Conservation (phyloP, 2,113 vertebrate species). For the Pimephales promelas region DNA sequence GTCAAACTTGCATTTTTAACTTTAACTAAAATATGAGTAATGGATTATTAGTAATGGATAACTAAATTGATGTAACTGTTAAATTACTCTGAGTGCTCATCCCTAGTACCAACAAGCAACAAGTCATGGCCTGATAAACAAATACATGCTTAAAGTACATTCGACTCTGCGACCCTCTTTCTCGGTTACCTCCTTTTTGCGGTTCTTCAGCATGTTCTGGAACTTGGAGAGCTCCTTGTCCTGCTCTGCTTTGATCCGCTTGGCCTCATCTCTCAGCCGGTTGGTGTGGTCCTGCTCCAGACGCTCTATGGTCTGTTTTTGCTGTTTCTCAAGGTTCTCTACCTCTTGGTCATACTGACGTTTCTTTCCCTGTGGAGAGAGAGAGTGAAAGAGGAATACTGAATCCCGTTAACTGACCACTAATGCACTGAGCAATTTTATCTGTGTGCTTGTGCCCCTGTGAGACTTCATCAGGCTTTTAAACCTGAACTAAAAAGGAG, state of each 20-base stretch:
- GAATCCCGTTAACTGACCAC: not conserved
- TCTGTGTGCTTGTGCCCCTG: not conserved
- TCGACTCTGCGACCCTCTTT: not conserved
- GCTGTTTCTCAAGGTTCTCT: conserved; percentile 95
- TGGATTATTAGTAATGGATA: too few species aligned
- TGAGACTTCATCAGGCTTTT: not conserved
- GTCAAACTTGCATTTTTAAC: not conserved
- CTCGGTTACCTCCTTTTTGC: conserved; percentile 89
- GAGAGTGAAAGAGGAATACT: not conserved
- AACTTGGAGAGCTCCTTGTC: conserved; percentile 94
- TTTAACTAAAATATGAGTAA: not conserved
- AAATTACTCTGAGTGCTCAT: conserved; percentile 30
- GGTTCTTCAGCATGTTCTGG: conserved; percentile 94
- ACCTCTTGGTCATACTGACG: conserved; percentile 97
- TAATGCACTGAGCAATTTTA: not conserved
- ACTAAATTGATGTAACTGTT: too few species aligned
- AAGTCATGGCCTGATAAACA: not conserved
- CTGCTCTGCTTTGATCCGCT: conserved; percentile 95
- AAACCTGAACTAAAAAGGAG: not conserved
- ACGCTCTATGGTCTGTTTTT: conserved; percentile 96
- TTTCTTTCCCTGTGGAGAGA: conserved; percentile 81
- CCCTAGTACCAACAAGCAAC: conserved; percentile 15
- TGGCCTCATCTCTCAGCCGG: conserved; percentile 93
- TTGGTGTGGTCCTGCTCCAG: conserved; percentile 96
- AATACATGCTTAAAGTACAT: conserved; percentile 16